Conservation (phyloP, 1,140 invertebrate genomes). For the Gryon sp. region DNA sequence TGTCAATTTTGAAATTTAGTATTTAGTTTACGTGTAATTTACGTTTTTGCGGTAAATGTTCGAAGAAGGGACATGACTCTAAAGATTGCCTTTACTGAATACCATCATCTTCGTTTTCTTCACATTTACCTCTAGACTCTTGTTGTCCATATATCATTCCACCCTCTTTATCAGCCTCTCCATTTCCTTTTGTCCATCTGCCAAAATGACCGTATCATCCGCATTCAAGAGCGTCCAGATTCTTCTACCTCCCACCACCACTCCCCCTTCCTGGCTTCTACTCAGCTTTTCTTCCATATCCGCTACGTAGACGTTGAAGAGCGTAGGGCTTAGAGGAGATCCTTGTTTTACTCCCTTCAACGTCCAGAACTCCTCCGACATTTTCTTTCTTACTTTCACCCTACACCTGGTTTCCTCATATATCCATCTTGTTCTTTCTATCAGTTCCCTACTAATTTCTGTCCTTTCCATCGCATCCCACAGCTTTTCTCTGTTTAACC, state of each 20-base stretch:
- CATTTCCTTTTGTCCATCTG: not conserved
- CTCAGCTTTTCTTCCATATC: not conserved
- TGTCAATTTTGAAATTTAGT: too few species aligned
- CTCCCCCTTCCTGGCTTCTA: not conserved
- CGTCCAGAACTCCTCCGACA: not conserved
- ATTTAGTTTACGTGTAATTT: too few species aligned
- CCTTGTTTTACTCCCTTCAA: constrained; percentile 2
- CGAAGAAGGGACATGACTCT: too few species aligned
- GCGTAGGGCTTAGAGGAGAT: not conserved
- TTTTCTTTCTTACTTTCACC: not conserved
- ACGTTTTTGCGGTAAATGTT: too few species aligned
- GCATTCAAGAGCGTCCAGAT: not conserved
- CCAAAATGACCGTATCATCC: not conserved
- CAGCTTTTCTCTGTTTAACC: constrained; percentile 13
- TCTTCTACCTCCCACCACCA: not conserved
- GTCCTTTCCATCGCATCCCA: not conserved
- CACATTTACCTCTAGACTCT: not conserved
- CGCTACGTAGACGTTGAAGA: not conserved
- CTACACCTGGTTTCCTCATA: not conserved
- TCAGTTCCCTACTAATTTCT: not conserved
- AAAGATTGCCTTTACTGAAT: not conserved
- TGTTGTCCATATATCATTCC: not conserved
- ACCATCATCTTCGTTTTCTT: not conserved
- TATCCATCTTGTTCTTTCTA: not conserved
- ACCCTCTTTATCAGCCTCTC: not conserved